Evolutionary conservation across 1,140 invertebrate species (phyloP).

Genomic region (Neoseiulus cucumeris): DNA sequence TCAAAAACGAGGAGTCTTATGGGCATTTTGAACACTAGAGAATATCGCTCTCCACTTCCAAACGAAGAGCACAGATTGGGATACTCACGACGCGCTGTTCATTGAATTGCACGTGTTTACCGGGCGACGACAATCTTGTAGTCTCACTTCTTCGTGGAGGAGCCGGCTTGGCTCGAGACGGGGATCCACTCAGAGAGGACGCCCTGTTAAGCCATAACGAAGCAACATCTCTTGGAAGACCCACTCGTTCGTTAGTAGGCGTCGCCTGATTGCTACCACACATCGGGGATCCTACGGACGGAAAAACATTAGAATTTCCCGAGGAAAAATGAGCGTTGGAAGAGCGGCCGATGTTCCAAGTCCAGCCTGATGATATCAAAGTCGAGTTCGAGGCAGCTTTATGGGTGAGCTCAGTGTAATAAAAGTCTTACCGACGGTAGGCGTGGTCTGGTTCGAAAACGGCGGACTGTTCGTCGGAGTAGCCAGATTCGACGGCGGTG

Average conservation of each 20-base stretch:
- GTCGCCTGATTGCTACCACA: conserved; percentile 6
- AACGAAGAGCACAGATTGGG: conserved; percentile 34
- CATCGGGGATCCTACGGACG: not conserved
- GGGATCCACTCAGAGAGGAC: not conserved
- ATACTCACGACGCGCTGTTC: no score
- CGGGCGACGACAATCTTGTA: conserved; percentile 33
- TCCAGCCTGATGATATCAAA: no score
- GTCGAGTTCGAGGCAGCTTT: no score
- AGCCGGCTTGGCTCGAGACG: conserved; percentile 17
- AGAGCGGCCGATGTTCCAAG: no score
- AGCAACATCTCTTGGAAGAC: no score
- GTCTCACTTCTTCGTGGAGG: conserved; percentile 32
- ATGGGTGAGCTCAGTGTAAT: no score
- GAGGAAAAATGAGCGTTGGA: no score
- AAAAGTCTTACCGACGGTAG: conserved; percentile 23
- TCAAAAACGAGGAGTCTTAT: no score
- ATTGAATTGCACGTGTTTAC: not conserved
- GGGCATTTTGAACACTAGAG: no score
- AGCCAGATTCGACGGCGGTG: conserved; percentile 40
- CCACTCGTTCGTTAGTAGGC: not conserved
- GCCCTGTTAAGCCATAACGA: no score
- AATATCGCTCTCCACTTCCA: conserved; percentile 17
- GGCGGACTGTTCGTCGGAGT: conserved; percentile 12
- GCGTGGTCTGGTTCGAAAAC: conserved; percentile 16
- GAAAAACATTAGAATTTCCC: no score